Evolutionary conservation across 2,888 invertebrate species (phyloP).

Genomic region (Alloscopus bannaensis): DNA sequence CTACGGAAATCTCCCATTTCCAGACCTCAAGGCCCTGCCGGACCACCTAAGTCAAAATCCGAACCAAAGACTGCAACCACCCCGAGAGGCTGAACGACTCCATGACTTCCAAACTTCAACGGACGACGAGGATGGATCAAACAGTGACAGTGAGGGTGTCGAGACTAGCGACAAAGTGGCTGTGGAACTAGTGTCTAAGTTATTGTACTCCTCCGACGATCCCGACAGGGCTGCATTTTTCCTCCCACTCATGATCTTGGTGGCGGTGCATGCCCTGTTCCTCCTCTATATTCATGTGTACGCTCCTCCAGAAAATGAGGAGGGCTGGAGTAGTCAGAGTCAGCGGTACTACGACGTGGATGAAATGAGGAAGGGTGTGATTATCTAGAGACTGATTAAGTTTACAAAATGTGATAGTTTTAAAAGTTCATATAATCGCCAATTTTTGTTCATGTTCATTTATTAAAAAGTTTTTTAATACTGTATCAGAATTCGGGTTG

Average conservation of each 20-base stretch:
- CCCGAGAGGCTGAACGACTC: conserved; percentile 14
- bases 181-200: conserved; percentile 58
- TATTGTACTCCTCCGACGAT: conserved; percentile 69
- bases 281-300: conserved; percentile 68
- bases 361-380: conserved; percentile 50
- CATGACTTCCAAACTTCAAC: conserved; percentile 36
- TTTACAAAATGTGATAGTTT: no score
- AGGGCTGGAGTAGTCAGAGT: neutral
- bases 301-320: conserved; percentile 38
- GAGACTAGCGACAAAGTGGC: neutral
- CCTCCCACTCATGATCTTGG: conserved; percentile 65
- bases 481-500: no score
- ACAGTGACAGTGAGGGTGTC: neutral
- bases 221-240: conserved; percentile 69
- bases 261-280: conserved; percentile 66
- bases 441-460: no score
- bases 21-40: conserved; percentile 37
- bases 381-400: no score
- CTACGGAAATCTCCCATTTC: conserved; percentile 32
- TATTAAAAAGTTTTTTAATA: no score
- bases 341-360: conserved; percentile 46
- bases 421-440: no score
- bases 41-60: conserved; percentile 41
- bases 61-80: conserved; percentile 23
- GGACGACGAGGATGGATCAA: conserved; percentile 14